phyloP scores from a whole-genome alignment of 2,888 invertebrate genomes.

The Pollenia griseotomentosa region DNA sequence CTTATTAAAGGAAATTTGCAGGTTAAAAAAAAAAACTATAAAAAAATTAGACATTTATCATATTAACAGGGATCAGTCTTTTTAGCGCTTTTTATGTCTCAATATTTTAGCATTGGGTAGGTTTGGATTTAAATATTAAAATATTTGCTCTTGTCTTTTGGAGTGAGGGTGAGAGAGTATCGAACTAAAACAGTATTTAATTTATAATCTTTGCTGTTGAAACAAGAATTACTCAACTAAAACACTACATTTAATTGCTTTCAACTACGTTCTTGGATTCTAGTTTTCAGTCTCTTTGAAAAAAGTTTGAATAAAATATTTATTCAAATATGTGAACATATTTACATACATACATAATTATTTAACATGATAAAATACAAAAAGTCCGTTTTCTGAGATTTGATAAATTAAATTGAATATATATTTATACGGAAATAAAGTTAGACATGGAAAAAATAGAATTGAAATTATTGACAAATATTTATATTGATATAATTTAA shows the following conservation, averaged over 20 bases:
- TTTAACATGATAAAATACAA: neutral
- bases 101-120: constrained; percentile 30
- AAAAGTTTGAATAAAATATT: constrained; percentile 35
- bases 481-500: no score
- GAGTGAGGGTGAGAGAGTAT: constrained; percentile 5
- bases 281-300: constrained; percentile 64
- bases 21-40: constrained; percentile 14
- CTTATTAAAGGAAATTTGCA: neutral
- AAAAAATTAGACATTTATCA: constrained; percentile 35
- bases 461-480: no score
- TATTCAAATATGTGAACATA: constrained; percentile 3
- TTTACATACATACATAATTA: neutral
- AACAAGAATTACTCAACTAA: neutral
- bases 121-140: constrained; percentile 22
- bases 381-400: constrained; percentile 50
- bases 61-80: constrained; percentile 69
- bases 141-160: constrained; percentile 19
- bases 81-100: constrained; percentile 52
- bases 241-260: neutral
- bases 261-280: constrained; percentile 39
- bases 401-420: neutral
- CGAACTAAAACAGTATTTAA: neutral
- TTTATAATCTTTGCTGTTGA: neutral
- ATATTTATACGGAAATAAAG: neutral
- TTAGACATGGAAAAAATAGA: no score